Base-by-base conservation (phyloP, 2,888 invertebrate genomes). In the Gordius sp. region DNA sequence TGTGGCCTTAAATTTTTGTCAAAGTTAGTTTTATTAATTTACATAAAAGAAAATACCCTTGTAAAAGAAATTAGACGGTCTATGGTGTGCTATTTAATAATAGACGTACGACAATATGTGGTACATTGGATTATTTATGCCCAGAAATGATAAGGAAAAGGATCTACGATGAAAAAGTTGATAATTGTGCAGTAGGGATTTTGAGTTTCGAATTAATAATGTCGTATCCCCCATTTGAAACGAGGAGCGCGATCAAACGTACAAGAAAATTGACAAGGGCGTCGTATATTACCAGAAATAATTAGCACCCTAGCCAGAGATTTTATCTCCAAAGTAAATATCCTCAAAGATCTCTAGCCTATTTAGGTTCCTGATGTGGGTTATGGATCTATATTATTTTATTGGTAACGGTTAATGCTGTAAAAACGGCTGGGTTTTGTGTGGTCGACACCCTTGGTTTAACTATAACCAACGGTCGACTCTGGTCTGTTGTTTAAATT, bases 121-220 rank as follows among this genome's bases (percentile, higher is more conserved):
- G 91, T 2, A 91, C 91, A 0, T 71, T 89, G 60, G 91, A 91
- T 70, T 93, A 93, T 69, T 73, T 93, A 56, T 82, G 89, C 8
- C 91, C 91, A 1, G 91, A 91, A 73, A 91, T 91, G 87, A 77
- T 86, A 2, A 76, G 78, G 63, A 81, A 82, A 0, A 77, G 79
- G 63, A 76, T 79, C 0, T 85, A 91, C 65, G 81, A 81, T 63
- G 81, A 84, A 64, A 78, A 64, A 39, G 68, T 70, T 13, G 93
- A 93, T 68, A 74, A 86, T 28, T 93, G 93, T 93, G 83, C 85
- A 66, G 73, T 89, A 24, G 93, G 93, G 16, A 82, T 93, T 1
- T 71, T 97, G 0, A 83, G 84, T 65, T 93, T 81, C 64, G 93
- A 93, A 70, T 77, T 87, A 64, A 71, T 97, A 28, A 81, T 82